Percentiles rank a stretch among this genome's conserved stretches.
Evolutionary conservation across 2,113 vertebrate species (phyloP).

Genomic region (Cisticola juncidis): DNA sequence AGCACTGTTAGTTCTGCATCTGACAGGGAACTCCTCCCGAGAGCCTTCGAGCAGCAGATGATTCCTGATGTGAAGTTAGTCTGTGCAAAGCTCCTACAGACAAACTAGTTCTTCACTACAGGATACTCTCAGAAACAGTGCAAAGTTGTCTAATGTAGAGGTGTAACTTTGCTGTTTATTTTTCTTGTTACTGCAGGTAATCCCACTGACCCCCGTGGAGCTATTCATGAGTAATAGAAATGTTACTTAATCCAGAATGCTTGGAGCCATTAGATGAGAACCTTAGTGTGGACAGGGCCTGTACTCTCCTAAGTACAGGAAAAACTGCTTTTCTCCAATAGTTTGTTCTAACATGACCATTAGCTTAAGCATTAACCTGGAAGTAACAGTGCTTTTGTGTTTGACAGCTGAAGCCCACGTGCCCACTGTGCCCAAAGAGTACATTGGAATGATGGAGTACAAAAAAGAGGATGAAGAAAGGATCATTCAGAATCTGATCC

Average conservation of each 20-base stretch:
- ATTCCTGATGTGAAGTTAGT: not conserved
- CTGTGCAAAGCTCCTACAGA: not conserved
- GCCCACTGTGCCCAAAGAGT: slow-evolving; percentile 77
- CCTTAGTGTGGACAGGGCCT: not conserved
- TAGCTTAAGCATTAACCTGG: not conserved
- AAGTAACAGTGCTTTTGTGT: not conserved
- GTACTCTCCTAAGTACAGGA: not conserved
- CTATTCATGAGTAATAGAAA: not conserved
- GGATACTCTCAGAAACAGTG: not conserved
- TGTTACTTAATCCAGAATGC: not conserved
- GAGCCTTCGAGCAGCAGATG: not conserved
- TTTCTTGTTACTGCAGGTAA: not conserved
- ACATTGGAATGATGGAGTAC: slow-evolving; percentile 94
- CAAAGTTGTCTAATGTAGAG: not conserved
- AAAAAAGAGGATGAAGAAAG: slow-evolving; percentile 85
- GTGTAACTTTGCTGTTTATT: not conserved
- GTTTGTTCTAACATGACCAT: not conserved
- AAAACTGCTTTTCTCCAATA: not conserved
- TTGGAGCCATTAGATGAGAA: not conserved
- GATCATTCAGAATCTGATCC: slow-evolving; percentile 87
- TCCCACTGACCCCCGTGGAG: not conserved
- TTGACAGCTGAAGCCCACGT: slow-evolving; percentile 72
- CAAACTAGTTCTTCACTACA: not conserved
- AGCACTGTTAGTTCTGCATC: not conserved
- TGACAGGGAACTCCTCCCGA: not conserved